A percentile compares a stretch with the other conserved stretches of the same genome.
Evolutionary conservation across 1,140 invertebrate genomes (phyloP).

Genomic region (Aphelenchoides fujianensis): DNA sequence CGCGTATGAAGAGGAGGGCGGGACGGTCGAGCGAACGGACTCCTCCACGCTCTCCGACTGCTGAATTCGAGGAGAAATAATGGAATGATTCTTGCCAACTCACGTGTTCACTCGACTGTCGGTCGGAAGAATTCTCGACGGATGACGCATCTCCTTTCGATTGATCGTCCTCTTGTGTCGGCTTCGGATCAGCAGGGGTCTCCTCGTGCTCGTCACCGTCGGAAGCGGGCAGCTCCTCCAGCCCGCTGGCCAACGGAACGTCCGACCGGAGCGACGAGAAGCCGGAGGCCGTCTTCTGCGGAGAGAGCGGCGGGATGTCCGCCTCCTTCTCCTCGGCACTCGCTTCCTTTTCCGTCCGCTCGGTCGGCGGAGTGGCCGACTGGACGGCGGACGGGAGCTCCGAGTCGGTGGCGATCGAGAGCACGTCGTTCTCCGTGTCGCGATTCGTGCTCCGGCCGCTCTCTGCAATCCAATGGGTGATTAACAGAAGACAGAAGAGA

Average conservation of each 20-base stretch:
- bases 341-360: no score
- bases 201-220: neutral
- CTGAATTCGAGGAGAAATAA: neutral
- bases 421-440: neutral
- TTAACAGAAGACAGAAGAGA: neutral
- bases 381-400: neutral
- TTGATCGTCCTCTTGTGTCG: neutral
- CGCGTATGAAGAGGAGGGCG: no score
- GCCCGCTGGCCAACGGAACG: neutral
- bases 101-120: neutral
- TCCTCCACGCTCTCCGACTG: neutral
- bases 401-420: neutral
- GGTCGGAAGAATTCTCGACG: neutral
- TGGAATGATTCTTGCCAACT: neutral
- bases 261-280: neutral
- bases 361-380: no score
- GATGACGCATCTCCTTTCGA: neutral
- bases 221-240: neutral
- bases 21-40: no score
- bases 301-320: neutral
- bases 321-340: neutral
- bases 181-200: neutral
- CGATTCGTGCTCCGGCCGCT: neutral
- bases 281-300: neutral
- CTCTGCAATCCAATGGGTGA: neutral